phyloP scores from a whole-genome alignment of 2,888 invertebrate genomes.

The Polyommatus iphigenia region DNA sequence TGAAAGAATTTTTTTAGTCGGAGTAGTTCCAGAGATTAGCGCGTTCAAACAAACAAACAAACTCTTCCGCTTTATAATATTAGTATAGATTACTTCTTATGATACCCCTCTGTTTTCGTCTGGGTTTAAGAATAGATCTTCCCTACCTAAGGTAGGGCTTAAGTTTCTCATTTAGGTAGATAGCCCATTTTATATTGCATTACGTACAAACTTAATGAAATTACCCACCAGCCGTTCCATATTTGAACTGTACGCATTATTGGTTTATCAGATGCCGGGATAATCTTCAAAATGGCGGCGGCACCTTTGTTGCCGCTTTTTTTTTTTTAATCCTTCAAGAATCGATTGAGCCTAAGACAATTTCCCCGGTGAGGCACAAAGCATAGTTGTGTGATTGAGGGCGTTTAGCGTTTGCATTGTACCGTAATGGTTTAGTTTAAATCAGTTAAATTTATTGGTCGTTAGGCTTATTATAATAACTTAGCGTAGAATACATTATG shows the following conservation, averaged over 20 bases:
- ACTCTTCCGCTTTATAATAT: too few species aligned
- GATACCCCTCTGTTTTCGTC: background rate
- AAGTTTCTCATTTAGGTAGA: background rate
- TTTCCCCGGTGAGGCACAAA: constrained; percentile 72
- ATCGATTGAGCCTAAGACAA: constrained; percentile 70
- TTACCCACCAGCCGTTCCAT: constrained; percentile 50
- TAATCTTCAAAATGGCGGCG: constrained; percentile 72
- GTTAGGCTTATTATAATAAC: background rate
- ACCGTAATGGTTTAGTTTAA: constrained; percentile 16
- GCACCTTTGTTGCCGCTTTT: constrained; percentile 69
- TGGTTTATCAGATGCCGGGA: constrained; percentile 74
- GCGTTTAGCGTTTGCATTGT: constrained; percentile 29
- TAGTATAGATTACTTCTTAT: too few species aligned
- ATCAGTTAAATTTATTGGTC: background rate
- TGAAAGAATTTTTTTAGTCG: too few species aligned
- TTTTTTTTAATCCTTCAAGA: constrained; percentile 60
- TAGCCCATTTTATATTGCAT: background rate
- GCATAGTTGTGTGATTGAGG: constrained; percentile 59
- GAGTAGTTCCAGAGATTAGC: too few species aligned
- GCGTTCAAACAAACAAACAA: too few species aligned
- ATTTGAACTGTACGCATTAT: constrained; percentile 61
- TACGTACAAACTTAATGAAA: background rate
- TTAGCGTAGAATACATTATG: background rate
- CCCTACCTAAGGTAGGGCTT: background rate
- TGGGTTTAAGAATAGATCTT: background rate